Percentiles rank a stretch among this genome's conserved stretches.
phyloP scores from a whole-genome alignment of 2,888 invertebrate species.

The Scaptomyza reducta region DNA sequence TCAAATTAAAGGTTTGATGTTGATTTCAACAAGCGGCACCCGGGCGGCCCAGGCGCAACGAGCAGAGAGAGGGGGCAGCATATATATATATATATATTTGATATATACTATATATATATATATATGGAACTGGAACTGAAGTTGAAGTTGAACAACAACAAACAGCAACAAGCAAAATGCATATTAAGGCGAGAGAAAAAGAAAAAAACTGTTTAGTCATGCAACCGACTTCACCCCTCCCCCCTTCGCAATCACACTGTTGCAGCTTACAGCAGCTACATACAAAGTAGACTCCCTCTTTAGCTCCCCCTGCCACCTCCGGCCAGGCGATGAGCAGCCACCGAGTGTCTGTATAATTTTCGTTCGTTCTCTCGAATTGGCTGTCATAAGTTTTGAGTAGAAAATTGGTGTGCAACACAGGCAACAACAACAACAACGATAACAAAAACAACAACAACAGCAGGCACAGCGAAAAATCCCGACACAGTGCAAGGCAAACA shows the following conservation, averaged over 20 bases:
- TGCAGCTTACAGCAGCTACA: conserved; percentile 4
- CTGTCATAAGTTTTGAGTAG: conserved; percentile 81
- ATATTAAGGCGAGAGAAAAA: conserved; percentile 4
- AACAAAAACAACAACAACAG: conserved; percentile 19
- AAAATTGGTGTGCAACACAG: conserved; percentile 79
- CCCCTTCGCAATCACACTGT: not conserved
- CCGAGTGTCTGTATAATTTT: conserved; percentile 78
- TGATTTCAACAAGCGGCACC: conserved; percentile 75
- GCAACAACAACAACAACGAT: conserved; percentile 49
- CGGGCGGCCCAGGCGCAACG: conserved; percentile 21
- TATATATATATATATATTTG: no score
- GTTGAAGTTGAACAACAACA: conserved; percentile 29
- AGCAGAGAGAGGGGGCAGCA: conserved; percentile 4
- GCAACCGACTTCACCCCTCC: conserved; percentile 8
- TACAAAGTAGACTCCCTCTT: not conserved
- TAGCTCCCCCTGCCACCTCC: not conserved
- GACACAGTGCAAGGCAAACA: conserved; percentile 32
- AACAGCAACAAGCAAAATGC: conserved; percentile 10
- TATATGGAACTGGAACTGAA: conserved; percentile 56
- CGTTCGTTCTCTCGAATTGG: conserved; percentile 80
- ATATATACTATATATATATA: not conserved
- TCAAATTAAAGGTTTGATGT: conserved; percentile 81
- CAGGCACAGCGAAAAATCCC: conserved; percentile 22
- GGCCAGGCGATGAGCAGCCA: conserved; percentile 38
- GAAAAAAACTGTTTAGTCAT: conserved; percentile 53